A percentile compares a stretch with the other conserved stretches of the same genome.
These are phyloP conservation scores for Archaeoteleia sp. DNA, from an alignment of 2,888 invertebrate genomes.

Conservation along the genomic window DNA sequence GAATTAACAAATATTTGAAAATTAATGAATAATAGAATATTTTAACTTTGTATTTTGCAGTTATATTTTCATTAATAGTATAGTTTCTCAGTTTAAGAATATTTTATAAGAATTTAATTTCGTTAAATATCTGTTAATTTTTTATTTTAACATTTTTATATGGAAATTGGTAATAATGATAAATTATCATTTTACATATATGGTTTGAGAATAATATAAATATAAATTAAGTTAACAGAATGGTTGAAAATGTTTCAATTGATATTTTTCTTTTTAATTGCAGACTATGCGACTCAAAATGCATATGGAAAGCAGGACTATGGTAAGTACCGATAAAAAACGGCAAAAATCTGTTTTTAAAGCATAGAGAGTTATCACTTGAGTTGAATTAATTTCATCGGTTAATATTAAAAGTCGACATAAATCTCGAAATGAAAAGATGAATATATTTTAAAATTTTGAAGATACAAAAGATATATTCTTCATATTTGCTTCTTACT, in stretches of 20 bases:
- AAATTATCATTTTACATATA: too few relatives aligned
- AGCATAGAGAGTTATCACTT: conserved; percentile 2
- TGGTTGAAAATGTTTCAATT: conserved; percentile 6
- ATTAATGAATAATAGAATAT: background rate
- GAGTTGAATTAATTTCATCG: background rate
- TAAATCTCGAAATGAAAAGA: too few relatives aligned
- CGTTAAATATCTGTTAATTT: too few relatives aligned
- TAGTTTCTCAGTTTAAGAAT: conserved; percentile 6
- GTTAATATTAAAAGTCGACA: conserved; percentile 1
- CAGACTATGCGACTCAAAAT: conserved; percentile 72
- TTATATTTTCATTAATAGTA: conserved; percentile 5
- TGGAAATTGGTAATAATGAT: too few relatives aligned
- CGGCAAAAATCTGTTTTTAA: background rate
- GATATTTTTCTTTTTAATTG: conserved; percentile 42
- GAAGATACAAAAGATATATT: too few relatives aligned
- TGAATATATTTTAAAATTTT: too few relatives aligned
- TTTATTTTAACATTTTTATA: too few relatives aligned
- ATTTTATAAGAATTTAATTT: too few relatives aligned
- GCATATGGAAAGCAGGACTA: conserved; percentile 72
- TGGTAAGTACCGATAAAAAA: conserved; percentile 68
- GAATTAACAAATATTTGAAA: too few relatives aligned
- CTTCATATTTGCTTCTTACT: too few relatives aligned
- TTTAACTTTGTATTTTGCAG: conserved; percentile 5
- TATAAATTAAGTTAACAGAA: background rate
- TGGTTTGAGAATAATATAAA: conserved; percentile 4